Evolutionary conservation across 2,113 vertebrate genomes (phyloP).

Genomic region (Tupaia chinensis): DNA sequence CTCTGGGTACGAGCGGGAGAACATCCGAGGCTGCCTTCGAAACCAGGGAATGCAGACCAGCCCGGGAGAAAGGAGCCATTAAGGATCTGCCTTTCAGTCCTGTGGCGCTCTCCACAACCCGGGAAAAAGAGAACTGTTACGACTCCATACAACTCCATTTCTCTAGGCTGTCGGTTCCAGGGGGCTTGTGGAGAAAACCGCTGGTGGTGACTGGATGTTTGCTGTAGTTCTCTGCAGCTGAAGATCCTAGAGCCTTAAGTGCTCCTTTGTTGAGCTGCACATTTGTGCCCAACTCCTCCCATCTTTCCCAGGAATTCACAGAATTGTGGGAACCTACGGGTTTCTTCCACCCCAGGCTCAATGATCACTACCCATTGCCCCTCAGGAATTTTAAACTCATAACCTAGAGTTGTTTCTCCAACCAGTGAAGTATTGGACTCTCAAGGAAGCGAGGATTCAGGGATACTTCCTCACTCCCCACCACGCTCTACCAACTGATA

Average conservation of each 20-base stretch:
- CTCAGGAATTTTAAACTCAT: neutral
- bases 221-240: neutral
- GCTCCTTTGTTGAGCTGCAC: neutral
- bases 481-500: neutral
- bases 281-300: neutral
- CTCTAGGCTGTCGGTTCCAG: neutral
- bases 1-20: neutral
- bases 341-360: neutral
- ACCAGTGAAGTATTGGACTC: neutral
- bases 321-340: neutral
- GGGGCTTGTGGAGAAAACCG: neutral
- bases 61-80: neutral
- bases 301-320: neutral
- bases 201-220: neutral
- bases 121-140: neutral
- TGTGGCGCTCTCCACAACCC: neutral
- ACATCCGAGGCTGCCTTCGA: neutral
- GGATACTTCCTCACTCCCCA: neutral
- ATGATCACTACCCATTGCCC: neutral
- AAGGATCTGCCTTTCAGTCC: neutral
- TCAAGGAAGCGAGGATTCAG: neutral
- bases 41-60: neutral
- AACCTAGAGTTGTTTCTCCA: neutral
- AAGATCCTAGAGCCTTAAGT: neutral
- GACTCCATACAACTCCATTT: neutral